Percentiles rank a stretch among this genome's conserved stretches.
Conservation (phyloP, 2,888 invertebrate species). For the Caenorhabditis macrosperma region DNA sequence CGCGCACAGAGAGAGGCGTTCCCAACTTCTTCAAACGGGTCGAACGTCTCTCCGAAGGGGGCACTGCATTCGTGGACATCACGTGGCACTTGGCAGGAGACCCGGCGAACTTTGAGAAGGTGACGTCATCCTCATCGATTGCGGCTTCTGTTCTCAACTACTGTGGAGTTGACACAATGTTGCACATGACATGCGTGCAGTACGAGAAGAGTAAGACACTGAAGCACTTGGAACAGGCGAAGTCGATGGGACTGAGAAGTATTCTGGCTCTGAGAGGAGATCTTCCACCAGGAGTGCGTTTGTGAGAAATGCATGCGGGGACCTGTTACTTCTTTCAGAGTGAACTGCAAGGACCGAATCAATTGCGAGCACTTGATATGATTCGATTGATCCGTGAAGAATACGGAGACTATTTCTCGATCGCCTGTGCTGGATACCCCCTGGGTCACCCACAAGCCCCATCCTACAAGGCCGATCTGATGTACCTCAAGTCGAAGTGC, state of each 20-base stretch:
- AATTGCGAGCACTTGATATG: conserved; percentile 81
- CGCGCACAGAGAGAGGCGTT: conserved; percentile 82
- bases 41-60: conserved; percentile 80
- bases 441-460: conserved; percentile 85
- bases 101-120: conserved; percentile 81
- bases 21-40: conserved; percentile 82
- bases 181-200: conserved; percentile 84
- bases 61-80: conserved; percentile 84
- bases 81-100: conserved; percentile 84
- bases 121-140: conserved; percentile 83
- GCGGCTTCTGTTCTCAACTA: conserved; percentile 83
- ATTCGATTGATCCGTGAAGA: conserved; percentile 85
- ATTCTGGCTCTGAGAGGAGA: conserved; percentile 86
- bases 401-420: conserved; percentile 86
- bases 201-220: conserved; percentile 81
- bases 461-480: conserved; percentile 84
- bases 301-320: no score
- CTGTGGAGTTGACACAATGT: conserved; percentile 84
- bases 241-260: conserved; percentile 83
- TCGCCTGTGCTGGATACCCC: conserved; percentile 87
- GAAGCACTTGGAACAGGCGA: conserved; percentile 83
- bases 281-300: conserved; percentile 80
- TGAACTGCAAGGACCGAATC: conserved; percentile 41
- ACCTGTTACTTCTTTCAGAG: conserved; percentile 46
- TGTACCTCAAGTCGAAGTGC: conserved; percentile 86